phyloP scores from a whole-genome alignment of 2,113 vertebrate genomes.

The Himantopus leucocephalus region DNA sequence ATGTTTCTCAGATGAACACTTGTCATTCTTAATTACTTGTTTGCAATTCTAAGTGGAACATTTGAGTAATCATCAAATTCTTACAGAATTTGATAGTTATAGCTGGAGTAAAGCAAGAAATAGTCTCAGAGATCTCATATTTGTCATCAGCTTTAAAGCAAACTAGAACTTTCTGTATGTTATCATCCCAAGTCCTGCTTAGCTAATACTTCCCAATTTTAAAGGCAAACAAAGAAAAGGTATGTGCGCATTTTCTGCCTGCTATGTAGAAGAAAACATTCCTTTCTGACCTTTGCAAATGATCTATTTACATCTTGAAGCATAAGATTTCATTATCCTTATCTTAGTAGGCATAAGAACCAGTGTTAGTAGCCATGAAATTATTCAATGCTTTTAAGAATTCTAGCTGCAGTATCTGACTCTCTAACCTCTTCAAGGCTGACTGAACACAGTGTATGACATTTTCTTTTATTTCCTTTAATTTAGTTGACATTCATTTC shows the following conservation, averaged over 20 bases:
- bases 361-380: slow-evolving; percentile 18
- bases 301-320: neutral
- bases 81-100: neutral
- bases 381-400: slow-evolving; percentile 15
- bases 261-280: neutral
- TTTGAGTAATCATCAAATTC: neutral
- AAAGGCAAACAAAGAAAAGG: neutral
- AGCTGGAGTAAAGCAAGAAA: neutral
- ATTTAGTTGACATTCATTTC: slow-evolving; percentile 47
- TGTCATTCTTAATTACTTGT: slow-evolving; percentile 15
- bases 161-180: neutral
- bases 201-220: neutral
- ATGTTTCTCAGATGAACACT: neutral
- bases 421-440: slow-evolving; percentile 16
- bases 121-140: neutral
- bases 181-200: neutral
- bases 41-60: neutral
- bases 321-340: neutral
- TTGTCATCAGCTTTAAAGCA: neutral
- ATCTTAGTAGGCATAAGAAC: neutral
- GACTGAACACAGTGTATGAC: slow-evolving; percentile 4
- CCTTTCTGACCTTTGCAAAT: slow-evolving; percentile 19
- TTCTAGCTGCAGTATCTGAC: neutral
- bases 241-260: neutral
- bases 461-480: slow-evolving; percentile 49